Evolutionary conservation across 1,140 invertebrate genomes (phyloP), one percentile per base, ranked within the genome.

Genomic region (Heliconius himera): DNA sequence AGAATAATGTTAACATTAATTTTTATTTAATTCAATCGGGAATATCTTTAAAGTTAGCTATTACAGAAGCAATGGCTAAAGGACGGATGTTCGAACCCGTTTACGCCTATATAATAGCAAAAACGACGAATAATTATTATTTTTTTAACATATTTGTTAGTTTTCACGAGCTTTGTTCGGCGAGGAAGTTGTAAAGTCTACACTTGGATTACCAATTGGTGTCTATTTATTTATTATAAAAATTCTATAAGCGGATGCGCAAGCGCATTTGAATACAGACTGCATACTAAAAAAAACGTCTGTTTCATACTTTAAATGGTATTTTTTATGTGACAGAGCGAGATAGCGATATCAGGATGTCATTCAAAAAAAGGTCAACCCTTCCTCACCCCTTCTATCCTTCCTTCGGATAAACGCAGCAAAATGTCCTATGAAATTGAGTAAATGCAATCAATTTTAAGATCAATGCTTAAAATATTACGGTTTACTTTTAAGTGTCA

Each of bases 241-340:
- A 90, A 87, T 89, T 89, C 89, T 91, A 90, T 89, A 93, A 93
- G 92, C 91, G 91, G 93, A 94, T 92, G 90, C 91, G 85, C 86
- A 85, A 82, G 87, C 90, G 91, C 91, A 91, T 93, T 93, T 90
- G 87, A 93, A 93, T 93, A 93, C 87, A 89, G 90, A 90, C 79
- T 91, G 90, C 88, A 88, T 88, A 76, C 76, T 89, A 84, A 88
- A 89, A 91, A 51, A 91, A 89, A 80, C 78, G 66, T 88, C 85
- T 76, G 78, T 84, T 75, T 88, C 84, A 72, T 33, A 54, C 38
- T 76, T 81, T 11, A n/a, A 13, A 46, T 79, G 49, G 18, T 29
- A 70, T 80, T 78, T 72, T 79, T 74, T 29, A 38, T 29, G 60
- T 60, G 87, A 77, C 81, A 74, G 87, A 92, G 26, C 77, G 85